Evolutionary conservation across 2,888 invertebrate genomes (phyloP), one percentile per base, ranked within the genome.

Genomic region (Dryadula phaetusa): DNA sequence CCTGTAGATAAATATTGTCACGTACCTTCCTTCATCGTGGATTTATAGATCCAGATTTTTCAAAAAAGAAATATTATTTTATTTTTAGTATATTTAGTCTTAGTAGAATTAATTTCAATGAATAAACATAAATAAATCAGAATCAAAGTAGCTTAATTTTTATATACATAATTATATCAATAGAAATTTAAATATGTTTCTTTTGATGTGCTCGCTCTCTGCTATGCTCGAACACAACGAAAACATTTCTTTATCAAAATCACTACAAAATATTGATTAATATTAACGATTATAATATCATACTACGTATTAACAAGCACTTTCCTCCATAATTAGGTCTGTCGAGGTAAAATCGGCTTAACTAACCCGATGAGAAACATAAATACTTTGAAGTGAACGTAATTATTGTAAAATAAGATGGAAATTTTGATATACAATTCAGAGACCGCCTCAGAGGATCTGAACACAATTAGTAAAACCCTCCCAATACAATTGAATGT

Each of bases 381-480:
- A 62, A 49, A 62, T 66, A 66, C 37, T 37, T 44, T 37, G 58
- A 20, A 63, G 25, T 32, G 40, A 34, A 42, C 32, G 47, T 64
- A 52, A 61, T 65, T 62, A 58, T 67, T 67, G 40, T 20, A 44
- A 68, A 66, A 44, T 54, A 66, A 62, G 14, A 66, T 61, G 47
- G 28, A 56, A 64, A 67, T 65, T 65, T 63, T 34, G 52, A 68
- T 63, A 69, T 66, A 65, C 46, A 72, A 72, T 64, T 66, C 63
- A 18, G 42, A 62, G 56, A 62, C 62, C 49, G 54, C 63, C 67
- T 69, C 22, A 56, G 37, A 70, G 67, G 65, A 72, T 70, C 60
- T 66, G 16, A 53, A 20, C 47, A 61, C 34, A 69, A 69, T 72
- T 71, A 82, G 80, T 82, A 79, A 82, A 81, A 78, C 76, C 70